These are phyloP conservation scores for Heliocidaris tuberculata DNA, from an alignment of 35 echinoderm and acorn worm species.

Conservation along the genomic window DNA sequence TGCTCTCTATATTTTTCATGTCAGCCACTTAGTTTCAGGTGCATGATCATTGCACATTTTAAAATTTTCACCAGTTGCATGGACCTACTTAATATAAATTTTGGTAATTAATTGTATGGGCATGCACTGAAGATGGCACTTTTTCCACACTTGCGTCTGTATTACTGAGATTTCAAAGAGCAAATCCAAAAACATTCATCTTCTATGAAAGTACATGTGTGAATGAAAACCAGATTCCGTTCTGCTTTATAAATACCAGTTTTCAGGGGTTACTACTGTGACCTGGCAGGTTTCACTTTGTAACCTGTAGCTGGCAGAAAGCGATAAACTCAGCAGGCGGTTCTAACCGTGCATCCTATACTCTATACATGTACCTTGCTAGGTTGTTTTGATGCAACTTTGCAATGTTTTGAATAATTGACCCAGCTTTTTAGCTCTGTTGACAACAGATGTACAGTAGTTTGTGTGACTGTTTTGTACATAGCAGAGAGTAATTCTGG, in stretches of 20 bases:
- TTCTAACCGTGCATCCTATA: neutral
- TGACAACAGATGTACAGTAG: neutral
- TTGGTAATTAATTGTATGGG: too few species aligned
- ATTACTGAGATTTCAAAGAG: too few species aligned
- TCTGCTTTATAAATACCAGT: neutral
- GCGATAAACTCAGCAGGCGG: slow-evolving; percentile 24
- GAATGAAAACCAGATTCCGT: neutral
- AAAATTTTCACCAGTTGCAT: too few species aligned
- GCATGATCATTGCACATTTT: too few species aligned
- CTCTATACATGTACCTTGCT: neutral
- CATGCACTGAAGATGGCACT: too few species aligned
- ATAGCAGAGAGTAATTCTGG: neutral
- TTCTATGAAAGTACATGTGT: neutral
- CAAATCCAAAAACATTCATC: too few species aligned
- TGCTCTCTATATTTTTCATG: too few species aligned
- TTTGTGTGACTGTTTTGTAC: neutral
- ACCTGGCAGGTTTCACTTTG: slow-evolving; percentile 14
- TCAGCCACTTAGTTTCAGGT: too few species aligned
- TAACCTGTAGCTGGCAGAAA: slow-evolving; percentile 32
- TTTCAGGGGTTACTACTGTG: neutral
- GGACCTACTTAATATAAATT: too few species aligned
- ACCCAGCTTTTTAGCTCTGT: neutral
- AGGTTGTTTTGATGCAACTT: slow-evolving; percentile 4
- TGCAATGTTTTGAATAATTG: slow-evolving; percentile 18
- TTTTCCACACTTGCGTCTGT: too few species aligned